phyloP scores from a whole-genome alignment of 2,113 vertebrate genomes.

The Pao palembangensis region DNA sequence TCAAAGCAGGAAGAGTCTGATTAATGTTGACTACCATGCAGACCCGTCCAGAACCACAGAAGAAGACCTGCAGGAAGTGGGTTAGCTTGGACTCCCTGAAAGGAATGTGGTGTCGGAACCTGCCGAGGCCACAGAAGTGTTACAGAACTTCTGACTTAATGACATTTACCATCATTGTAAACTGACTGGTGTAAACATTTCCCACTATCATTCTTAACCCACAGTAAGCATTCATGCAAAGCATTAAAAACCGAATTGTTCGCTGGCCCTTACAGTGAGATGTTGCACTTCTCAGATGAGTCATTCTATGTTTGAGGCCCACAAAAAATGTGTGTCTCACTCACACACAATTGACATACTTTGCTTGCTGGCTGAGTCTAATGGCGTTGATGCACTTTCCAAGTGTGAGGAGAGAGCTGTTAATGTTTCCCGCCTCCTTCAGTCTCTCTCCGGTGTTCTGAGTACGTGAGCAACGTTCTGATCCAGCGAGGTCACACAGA shows the following conservation, averaged over 20 bases:
- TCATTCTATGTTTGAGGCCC: too few species aligned
- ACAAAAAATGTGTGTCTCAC: too few species aligned
- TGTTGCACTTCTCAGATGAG: too few species aligned
- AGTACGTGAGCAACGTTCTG: conserved; percentile 88
- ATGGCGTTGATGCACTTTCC: conserved; percentile 92
- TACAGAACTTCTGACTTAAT: too few species aligned
- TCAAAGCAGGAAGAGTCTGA: conserved; percentile 82
- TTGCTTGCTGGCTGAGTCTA: conserved; percentile 84
- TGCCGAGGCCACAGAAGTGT: conserved; percentile 34
- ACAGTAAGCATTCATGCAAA: neutral
- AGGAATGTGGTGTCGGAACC: conserved; percentile 87
- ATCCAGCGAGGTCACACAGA: conserved; percentile 94
- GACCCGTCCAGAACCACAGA: conserved; percentile 87
- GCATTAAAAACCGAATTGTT: too few species aligned
- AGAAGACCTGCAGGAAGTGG: conserved; percentile 94
- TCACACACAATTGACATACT: conserved; percentile 71
- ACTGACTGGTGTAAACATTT: too few species aligned
- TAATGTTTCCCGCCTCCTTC: conserved; percentile 94
- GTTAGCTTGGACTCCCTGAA: conserved; percentile 96
- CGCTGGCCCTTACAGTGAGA: too few species aligned
- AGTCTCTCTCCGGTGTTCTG: conserved; percentile 90
- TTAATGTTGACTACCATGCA: conserved; percentile 95
- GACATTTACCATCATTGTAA: too few species aligned
- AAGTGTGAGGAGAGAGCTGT: conserved; percentile 86
- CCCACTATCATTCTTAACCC: too few species aligned